These are phyloP conservation scores for Melanotaenia duboulayi DNA, from an alignment of 2,113 vertebrate species.

Conservation along the genomic window DNA sequence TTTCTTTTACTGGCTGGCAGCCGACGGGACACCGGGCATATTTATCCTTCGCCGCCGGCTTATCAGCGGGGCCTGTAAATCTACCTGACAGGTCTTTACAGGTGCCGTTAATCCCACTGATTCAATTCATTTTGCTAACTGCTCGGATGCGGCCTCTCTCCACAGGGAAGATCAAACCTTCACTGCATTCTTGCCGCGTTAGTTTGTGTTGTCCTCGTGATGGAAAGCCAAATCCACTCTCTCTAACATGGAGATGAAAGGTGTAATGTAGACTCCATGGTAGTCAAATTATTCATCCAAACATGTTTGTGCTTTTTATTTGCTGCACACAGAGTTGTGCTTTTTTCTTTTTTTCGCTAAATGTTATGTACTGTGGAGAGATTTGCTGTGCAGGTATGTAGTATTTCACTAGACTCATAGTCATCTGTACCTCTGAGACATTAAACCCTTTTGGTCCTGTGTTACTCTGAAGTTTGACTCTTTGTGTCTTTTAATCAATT, in stretches of 20 bases:
- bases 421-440: constrained; percentile 41
- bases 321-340: constrained; percentile 34
- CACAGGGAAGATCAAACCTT: constrained; percentile 72
- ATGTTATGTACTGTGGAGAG: constrained; percentile 55
- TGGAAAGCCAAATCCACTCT: constrained; percentile 67
- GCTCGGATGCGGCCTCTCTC: constrained; percentile 70
- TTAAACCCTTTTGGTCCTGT: constrained; percentile 1
- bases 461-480: neutral
- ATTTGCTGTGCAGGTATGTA: constrained; percentile 61
- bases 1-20: constrained; percentile 82
- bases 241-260: constrained; percentile 68
- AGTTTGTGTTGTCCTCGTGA: constrained; percentile 67
- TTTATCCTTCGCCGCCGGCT: constrained; percentile 69
- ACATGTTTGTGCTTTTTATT: constrained; percentile 64
- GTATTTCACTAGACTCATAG: constrained; percentile 13
- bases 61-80: constrained; percentile 77
- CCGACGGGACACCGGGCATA: constrained; percentile 60
- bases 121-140: constrained; percentile 81
- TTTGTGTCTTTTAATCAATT: neutral
- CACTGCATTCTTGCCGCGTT: constrained; percentile 55
- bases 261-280: constrained; percentile 51
- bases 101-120: constrained; percentile 81
- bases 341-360: neutral
- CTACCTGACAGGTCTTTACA: constrained; percentile 84
- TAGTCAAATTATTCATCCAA: constrained; percentile 63